Conservation (phyloP, 2,113 vertebrate species). For the human region DNA sequence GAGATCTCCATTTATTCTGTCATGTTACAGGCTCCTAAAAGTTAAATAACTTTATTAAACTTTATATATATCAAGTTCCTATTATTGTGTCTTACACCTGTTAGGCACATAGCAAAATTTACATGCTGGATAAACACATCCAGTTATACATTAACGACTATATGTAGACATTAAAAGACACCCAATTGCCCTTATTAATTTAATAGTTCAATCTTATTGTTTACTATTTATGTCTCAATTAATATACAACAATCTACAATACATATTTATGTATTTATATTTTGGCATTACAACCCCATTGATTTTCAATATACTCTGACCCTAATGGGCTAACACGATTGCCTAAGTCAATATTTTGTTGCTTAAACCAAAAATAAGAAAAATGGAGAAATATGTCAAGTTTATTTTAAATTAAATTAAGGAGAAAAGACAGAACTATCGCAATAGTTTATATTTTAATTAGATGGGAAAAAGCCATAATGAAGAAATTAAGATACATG, state of each 20-base stretch:
- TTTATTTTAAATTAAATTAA: neutral
- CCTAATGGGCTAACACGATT: neutral
- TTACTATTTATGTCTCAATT: neutral
- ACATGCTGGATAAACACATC: neutral
- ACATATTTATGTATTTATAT: neutral
- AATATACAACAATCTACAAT: neutral
- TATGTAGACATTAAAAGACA: neutral
- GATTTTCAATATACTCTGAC: neutral
- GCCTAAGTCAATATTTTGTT: neutral
- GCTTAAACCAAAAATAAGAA: neutral
- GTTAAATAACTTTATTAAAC: neutral
- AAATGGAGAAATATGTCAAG: neutral
- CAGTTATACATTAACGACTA: neutral
- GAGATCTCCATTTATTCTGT: neutral
- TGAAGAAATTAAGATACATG: neutral
- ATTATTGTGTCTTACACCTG: neutral
- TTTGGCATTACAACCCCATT: neutral
- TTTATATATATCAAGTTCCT: neutral
- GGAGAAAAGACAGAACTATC: neutral
- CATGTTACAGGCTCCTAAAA: neutral
- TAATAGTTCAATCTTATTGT: neutral
- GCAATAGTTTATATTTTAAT: neutral
- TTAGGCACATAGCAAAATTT: neutral
- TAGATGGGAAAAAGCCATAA: neutral
- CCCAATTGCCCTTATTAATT: neutral